A percentile compares a stretch with the other conserved stretches of the same genome.
These are phyloP conservation scores for Corydoras sp. DNA, from an alignment of 2,113 vertebrate genomes.

Conservation along the genomic window DNA sequence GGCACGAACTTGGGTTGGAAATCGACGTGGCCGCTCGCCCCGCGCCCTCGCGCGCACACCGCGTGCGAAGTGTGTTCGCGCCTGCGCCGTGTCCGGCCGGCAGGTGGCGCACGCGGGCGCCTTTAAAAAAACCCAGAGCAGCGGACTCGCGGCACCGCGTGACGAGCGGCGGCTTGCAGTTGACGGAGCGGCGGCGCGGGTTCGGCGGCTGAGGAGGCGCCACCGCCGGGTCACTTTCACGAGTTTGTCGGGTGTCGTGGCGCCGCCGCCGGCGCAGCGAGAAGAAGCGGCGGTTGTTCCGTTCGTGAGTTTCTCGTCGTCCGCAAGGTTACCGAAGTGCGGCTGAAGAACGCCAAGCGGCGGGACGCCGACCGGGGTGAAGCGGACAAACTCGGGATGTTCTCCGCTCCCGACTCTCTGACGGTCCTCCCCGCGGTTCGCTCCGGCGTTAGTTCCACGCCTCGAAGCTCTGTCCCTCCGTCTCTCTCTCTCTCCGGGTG, in stretches of 20 bases:
- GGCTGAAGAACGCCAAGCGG: constrained; percentile 4
- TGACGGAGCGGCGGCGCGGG: not conserved
- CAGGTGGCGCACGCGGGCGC: constrained; percentile 44
- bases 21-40: no score
- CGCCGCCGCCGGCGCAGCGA: not conserved
- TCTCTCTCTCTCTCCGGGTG: constrained; percentile 8
- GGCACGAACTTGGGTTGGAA: no score
- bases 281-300: constrained; percentile 1
- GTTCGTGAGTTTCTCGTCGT: constrained; percentile 6
- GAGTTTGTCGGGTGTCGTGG: not conserved
- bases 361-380: not conserved
- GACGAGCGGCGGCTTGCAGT: constrained; percentile 5
- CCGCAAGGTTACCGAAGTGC: constrained; percentile 35
- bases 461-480: not conserved
- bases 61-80: not conserved
- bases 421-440: not conserved
- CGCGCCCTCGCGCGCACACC: no score
- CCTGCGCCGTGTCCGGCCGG: constrained; percentile 30
- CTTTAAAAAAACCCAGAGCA: constrained; percentile 38
- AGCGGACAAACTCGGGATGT: constrained; percentile 4
- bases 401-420: not conserved
- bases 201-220: not conserved
- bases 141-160: constrained; percentile 9
- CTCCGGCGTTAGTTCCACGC: constrained; percentile 5
- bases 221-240: no score